Conservation (phyloP, 2,797 vertebrate species). For the Selene dorsalis region DNA sequence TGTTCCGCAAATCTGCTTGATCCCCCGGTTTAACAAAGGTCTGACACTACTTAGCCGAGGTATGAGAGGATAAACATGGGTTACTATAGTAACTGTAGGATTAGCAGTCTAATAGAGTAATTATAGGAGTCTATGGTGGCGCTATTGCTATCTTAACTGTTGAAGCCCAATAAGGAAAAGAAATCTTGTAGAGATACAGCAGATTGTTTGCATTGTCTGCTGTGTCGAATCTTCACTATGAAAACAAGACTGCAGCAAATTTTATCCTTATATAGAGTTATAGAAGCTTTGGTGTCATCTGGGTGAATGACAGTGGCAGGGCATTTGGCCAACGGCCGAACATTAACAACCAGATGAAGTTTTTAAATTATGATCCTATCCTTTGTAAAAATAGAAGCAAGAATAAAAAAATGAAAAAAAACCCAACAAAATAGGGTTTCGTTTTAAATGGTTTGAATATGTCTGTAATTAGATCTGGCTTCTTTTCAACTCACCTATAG, state of each 20-base stretch:
- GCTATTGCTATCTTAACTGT: not conserved
- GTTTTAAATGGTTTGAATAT: constrained; percentile 6
- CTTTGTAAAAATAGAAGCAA: too few species aligned
- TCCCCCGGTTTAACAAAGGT: constrained; percentile 4
- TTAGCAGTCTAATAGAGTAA: constrained; percentile 7
- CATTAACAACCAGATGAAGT: not conserved
- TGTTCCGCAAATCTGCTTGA: constrained; percentile 5
- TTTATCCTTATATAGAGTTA: not conserved
- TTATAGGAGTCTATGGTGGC: not conserved
- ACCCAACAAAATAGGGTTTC: not conserved
- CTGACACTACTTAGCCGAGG: constrained; percentile 6
- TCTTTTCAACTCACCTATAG: constrained; percentile 6
- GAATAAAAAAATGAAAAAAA: too few species aligned
- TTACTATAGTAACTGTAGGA: constrained; percentile 22
- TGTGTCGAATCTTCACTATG: not conserved
- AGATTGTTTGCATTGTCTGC: not conserved
- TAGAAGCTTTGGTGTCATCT: not conserved
- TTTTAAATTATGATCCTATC: too few species aligned
- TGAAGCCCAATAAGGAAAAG: not conserved
- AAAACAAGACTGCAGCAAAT: not conserved
- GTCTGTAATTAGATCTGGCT: constrained; percentile 23
- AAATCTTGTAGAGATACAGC: not conserved
- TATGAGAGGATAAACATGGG: constrained; percentile 6
- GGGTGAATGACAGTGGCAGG: not conserved
- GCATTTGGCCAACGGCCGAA: not conserved